Percentiles rank a stretch among this genome's conserved stretches.
phyloP scores from a whole-genome alignment of 2,797 vertebrate species.

The Acipenser ruthenus region DNA sequence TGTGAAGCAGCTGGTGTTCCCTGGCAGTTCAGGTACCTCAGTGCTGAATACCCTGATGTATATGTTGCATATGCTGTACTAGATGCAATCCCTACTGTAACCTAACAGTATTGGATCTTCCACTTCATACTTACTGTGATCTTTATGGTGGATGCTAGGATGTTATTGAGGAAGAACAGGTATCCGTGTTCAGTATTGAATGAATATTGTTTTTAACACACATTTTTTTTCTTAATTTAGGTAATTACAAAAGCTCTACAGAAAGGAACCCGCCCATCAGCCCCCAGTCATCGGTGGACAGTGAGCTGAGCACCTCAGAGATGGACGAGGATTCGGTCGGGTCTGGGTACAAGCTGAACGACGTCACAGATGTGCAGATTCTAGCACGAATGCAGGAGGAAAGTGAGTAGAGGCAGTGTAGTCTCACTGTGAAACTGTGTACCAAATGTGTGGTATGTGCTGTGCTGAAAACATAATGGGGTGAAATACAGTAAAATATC shows the following conservation, averaged over 20 bases:
- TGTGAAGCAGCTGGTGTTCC: conserved; percentile 83
- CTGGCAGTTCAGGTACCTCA: conserved; percentile 72
- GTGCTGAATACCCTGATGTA: too few species aligned
- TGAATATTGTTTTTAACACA: too few species aligned
- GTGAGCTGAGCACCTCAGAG: conserved; percentile 95
- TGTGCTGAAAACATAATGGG: too few species aligned
- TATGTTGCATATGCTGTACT: background rate
- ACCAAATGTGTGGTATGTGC: background rate
- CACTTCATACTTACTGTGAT: too few species aligned
- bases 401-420: conserved; percentile 65
- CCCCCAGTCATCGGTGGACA: conserved; percentile 94
- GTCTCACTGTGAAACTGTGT: background rate
- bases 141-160: too few species aligned
- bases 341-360: conserved; percentile 94
- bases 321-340: conserved; percentile 98
- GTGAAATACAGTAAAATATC: too few species aligned
- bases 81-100: too few species aligned
- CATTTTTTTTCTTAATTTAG: conserved; percentile 32
- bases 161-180: too few species aligned
- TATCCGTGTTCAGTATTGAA: too few species aligned
- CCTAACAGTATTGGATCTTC: too few species aligned
- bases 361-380: conserved; percentile 96
- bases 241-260: conserved; percentile 66
- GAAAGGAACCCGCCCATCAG: conserved; percentile 87
- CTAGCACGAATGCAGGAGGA: conserved; percentile 98